Evolutionary conservation across 2,797 vertebrate genomes (phyloP).

Genomic region (Linurgus olivaceus): DNA sequence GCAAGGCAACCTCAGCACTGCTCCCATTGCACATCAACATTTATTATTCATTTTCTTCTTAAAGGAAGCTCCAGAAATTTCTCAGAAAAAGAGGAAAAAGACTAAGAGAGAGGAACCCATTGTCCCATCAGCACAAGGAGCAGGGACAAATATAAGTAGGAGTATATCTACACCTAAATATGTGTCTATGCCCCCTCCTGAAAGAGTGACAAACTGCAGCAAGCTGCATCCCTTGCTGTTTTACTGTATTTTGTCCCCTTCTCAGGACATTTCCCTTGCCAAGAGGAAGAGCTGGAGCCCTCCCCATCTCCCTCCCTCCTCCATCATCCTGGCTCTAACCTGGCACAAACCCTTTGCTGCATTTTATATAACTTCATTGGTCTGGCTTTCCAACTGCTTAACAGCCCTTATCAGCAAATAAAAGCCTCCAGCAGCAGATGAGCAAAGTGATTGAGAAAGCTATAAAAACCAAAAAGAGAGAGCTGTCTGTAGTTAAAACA

Average conservation of each 20-base stretch:
- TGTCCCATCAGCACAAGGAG: neutral
- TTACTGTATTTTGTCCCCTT: neutral
- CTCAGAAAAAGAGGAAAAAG: neutral
- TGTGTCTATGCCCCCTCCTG: too few relatives aligned
- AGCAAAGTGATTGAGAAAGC: conserved; percentile 63
- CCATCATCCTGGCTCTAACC: neutral
- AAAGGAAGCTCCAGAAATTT: neutral
- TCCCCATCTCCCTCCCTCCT: neutral
- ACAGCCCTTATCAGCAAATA: conserved; percentile 66
- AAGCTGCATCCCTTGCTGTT: neutral
- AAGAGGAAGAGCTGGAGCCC: neutral
- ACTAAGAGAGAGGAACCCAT: neutral
- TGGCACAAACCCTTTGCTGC: neutral
- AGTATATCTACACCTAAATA: neutral
- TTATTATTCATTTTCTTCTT: neutral
- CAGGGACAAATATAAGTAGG: neutral
- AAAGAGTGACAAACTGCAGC: neutral
- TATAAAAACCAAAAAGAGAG: conserved; percentile 56
- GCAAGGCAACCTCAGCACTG: neutral
- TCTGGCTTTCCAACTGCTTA: conserved; percentile 58
- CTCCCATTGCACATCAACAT: neutral
- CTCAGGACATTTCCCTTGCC: neutral
- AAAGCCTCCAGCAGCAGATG: conserved; percentile 60
- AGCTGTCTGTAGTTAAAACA: conserved; percentile 55
- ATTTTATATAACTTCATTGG: conserved; percentile 35